Conservation (phyloP, 1,140 invertebrate species). For the Chionoecetes opilio region DNA sequence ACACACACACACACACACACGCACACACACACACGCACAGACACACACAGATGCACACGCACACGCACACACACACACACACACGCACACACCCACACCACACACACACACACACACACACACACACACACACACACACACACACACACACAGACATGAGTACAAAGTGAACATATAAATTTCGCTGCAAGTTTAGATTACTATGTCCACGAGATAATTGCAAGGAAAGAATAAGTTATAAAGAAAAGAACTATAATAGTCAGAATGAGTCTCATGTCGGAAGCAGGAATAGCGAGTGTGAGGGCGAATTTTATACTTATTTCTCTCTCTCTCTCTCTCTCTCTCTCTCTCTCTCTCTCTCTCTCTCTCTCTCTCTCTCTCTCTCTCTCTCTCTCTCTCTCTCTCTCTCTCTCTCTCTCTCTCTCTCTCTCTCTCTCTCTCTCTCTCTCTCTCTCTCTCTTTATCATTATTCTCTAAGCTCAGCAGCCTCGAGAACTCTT, state of each 20-base stretch:
- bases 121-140: neutral
- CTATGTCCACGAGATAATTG: neutral
- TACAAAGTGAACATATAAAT: too few relatives aligned
- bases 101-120: neutral
- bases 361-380: neutral
- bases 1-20: slow-evolving; percentile 24
- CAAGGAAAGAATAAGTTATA: neutral
- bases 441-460: neutral
- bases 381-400: neutral
- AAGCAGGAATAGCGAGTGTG: neutral
- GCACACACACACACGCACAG: neutral
- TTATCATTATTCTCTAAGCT: too few relatives aligned
- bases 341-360: neutral
- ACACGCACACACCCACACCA: neutral
- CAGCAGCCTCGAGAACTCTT: neutral
- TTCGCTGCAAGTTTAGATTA: neutral
- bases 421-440: neutral
- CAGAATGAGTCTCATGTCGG: neutral
- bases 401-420: neutral
- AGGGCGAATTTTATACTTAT: neutral
- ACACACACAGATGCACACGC: neutral
- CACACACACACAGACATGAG: neutral
- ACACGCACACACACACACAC: neutral
- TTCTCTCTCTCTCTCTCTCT: neutral
- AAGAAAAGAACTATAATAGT: neutral